Conservation (phyloP, 2,888 invertebrate species). For the Dryococelus australis region DNA sequence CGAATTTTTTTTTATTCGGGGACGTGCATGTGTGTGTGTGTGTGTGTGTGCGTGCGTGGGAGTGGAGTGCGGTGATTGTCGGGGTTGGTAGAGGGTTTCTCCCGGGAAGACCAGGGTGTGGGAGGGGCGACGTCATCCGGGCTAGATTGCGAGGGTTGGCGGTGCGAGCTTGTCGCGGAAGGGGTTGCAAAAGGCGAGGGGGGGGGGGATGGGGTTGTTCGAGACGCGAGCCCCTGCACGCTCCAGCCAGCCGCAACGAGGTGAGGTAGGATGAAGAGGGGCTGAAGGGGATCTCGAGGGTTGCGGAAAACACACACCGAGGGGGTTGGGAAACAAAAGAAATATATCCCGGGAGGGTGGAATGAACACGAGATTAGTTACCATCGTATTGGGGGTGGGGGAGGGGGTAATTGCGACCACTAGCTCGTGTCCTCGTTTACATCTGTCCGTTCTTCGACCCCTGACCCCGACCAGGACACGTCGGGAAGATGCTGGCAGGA, state of each 20-base stretch:
- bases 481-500: too few species aligned
- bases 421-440: too few species aligned
- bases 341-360: neutral
- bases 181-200: neutral
- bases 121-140: too few species aligned
- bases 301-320: neutral
- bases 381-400: too few species aligned
- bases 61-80: neutral
- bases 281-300: neutral
- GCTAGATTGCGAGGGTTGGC: too few species aligned
- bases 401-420: neutral
- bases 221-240: neutral
- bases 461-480: too few species aligned
- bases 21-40: too few species aligned
- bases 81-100: neutral
- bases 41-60: too few species aligned
- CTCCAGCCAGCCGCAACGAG: neutral
- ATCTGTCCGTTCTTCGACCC: too few species aligned
- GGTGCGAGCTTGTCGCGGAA: too few species aligned
- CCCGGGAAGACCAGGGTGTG: too few species aligned
- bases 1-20: neutral
- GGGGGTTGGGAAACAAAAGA: neutral
- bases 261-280: too few species aligned
- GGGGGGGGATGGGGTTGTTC: neutral
- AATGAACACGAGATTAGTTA: slow-evolving; percentile 1